Evolutionary conservation across 2,113 vertebrate genomes (phyloP).

Genomic region (Peromyscus californicus): DNA sequence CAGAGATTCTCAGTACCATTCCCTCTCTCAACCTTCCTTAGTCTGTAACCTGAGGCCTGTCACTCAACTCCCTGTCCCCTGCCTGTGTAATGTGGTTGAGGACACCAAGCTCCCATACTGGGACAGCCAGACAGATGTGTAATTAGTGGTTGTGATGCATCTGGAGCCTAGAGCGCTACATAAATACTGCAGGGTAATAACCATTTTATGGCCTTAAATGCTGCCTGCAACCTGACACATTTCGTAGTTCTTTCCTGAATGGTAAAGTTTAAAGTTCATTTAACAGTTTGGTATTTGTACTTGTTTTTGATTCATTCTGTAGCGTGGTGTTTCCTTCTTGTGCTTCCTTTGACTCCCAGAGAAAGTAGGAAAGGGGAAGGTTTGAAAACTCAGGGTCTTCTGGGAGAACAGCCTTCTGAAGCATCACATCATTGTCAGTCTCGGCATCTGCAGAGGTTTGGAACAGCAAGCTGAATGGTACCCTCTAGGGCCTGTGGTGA

Average conservation of each 20-base stretch:
- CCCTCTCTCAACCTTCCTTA: conserved; percentile 46
- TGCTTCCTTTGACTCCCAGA: conserved; percentile 1
- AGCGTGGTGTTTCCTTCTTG: neutral
- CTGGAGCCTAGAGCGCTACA: conserved; percentile 14
- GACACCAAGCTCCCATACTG: neutral
- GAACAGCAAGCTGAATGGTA: neutral
- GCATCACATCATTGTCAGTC: neutral
- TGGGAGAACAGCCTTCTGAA: conserved; percentile 21
- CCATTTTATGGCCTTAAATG: conserved; percentile 67
- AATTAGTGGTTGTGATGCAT: conserved; percentile 78
- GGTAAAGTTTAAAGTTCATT: conserved; percentile 66
- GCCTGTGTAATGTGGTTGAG: conserved; percentile 69
- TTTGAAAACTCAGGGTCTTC: neutral
- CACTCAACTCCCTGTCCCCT: conserved; percentile 60
- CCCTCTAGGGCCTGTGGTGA: fast-evolving
- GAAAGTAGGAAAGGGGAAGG: neutral
- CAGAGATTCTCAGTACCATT: neutral
- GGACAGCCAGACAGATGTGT: conserved; percentile 50
- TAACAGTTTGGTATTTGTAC: conserved; percentile 27
- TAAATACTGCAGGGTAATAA: conserved; percentile 72
- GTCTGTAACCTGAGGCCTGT: conserved; percentile 61
- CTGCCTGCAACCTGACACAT: conserved; percentile 60
- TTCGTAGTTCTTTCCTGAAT: conserved; percentile 62
- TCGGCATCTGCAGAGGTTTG: neutral
- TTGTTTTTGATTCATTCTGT: conserved; percentile 22